Percentiles rank a stretch among this genome's conserved stretches.
These are phyloP conservation scores for Callopanchax toddi DNA, from an alignment of 2,113 vertebrate genomes.

Conservation along the genomic window DNA sequence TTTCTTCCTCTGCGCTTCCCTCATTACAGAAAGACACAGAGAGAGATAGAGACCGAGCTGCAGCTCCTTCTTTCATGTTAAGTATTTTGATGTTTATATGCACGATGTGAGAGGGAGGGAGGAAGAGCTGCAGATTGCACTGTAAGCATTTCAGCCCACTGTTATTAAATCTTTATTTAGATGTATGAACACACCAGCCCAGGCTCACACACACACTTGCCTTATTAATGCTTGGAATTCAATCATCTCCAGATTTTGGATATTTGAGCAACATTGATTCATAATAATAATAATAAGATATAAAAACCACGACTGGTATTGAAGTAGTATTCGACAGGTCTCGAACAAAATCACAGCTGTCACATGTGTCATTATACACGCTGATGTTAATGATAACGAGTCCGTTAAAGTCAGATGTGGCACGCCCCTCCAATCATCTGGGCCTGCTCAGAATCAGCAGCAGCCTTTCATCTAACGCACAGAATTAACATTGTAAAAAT, in stretches of 20 bases:
- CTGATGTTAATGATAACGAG: constrained; percentile 39
- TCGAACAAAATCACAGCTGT: constrained; percentile 44
- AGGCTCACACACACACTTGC: constrained; percentile 51
- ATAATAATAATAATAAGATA: constrained; percentile 46
- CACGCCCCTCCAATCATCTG: not conserved
- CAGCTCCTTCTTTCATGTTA: constrained; percentile 44
- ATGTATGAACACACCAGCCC: constrained; percentile 54
- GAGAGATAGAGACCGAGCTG: constrained; percentile 25
- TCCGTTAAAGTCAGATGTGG: constrained; percentile 40
- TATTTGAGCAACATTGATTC: constrained; percentile 71
- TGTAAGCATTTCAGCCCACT: constrained; percentile 68
- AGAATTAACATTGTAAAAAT: not conserved
- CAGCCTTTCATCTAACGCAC: not conserved
- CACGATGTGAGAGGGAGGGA: constrained; percentile 29
- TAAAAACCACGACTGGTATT: constrained; percentile 6
- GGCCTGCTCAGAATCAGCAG: not conserved
- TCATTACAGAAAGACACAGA: constrained; percentile 62
- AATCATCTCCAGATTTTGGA: constrained; percentile 66
- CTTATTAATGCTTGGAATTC: constrained; percentile 73
- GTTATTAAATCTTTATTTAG: constrained; percentile 82
- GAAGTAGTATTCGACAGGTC: constrained; percentile 45
- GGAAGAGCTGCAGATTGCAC: constrained; percentile 59
- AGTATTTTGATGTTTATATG: constrained; percentile 73
- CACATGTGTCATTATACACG: constrained; percentile 23
- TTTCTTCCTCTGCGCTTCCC: constrained; percentile 59